A percentile compares a stretch with the other conserved stretches of the same genome.
Conservation (phyloP, 1,140 invertebrate species). For the Dysdera silvatica region DNA sequence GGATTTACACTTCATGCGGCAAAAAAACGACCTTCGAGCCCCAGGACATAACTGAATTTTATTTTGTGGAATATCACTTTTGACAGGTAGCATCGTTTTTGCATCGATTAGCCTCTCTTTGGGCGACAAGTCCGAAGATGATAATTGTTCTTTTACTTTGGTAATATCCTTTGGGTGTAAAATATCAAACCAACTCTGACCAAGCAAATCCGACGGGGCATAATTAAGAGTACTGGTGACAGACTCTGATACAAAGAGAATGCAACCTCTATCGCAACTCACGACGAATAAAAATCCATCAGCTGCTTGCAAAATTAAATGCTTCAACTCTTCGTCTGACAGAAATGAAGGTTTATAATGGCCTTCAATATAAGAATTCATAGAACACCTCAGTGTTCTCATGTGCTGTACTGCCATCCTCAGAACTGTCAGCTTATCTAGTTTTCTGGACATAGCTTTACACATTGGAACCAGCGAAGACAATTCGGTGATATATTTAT, state of each 20-base stretch:
- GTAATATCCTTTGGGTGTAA: constrained; percentile 88
- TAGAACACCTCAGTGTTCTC: constrained; percentile 58
- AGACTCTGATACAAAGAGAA: constrained; percentile 84
- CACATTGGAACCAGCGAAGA: constrained; percentile 89
- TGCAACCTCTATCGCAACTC: constrained; percentile 79
- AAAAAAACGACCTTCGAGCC: constrained; percentile 82
- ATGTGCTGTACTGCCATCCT: constrained; percentile 90
- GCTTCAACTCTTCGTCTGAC: constrained; percentile 79
- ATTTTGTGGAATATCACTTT: constrained; percentile 69
- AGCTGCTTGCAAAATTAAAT: constrained; percentile 67
- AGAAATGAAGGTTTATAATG: constrained; percentile 79
- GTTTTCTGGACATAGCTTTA: constrained; percentile 79
- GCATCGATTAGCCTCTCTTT: constrained; percentile 82
- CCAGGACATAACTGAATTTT: constrained; percentile 63
- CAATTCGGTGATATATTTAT: constrained; percentile 85
- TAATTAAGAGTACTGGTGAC: constrained; percentile 62
- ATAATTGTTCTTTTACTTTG: constrained; percentile 91
- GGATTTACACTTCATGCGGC: constrained; percentile 76
- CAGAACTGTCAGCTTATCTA: constrained; percentile 87
- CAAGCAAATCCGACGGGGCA: constrained; percentile 70
- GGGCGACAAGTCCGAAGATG: constrained; percentile 78
- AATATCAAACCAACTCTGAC: constrained; percentile 90
- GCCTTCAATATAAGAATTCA: constrained; percentile 70
- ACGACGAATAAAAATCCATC: constrained; percentile 90
- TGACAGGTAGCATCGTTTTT: constrained; percentile 87